Percentiles rank a stretch among this genome's conserved stretches.
Evolutionary conservation across 2,797 vertebrate genomes (phyloP).

Genomic region (Meriones psammophilus): DNA sequence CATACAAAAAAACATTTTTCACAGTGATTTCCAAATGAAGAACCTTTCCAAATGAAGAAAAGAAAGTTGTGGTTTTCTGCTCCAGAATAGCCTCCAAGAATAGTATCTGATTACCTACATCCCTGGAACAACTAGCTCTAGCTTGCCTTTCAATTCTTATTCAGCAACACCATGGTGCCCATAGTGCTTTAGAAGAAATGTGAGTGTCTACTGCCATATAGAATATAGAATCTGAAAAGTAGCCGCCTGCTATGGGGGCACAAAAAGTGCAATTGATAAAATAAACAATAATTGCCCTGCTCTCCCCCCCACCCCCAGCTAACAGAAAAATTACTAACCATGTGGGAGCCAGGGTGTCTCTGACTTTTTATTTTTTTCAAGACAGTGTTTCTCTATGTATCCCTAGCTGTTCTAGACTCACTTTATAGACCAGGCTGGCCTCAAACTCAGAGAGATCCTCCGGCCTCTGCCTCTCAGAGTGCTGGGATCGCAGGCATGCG

Average conservation of each 20-base stretch:
- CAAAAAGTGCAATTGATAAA: not conserved
- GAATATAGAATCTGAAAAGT: slow-evolving; percentile 36
- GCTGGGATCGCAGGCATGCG: no score
- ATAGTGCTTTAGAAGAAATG: slow-evolving; percentile 46
- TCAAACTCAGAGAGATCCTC: no score
- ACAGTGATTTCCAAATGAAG: slow-evolving; percentile 1
- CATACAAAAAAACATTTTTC: slow-evolving; percentile 12
- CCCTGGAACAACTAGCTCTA: not conserved
- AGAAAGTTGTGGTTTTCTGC: not conserved
- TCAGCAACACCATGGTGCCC: slow-evolving; percentile 52
- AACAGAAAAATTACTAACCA: not conserved
- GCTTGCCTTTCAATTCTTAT: slow-evolving; percentile 25
- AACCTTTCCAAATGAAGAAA: not conserved
- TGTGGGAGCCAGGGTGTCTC: not conserved
- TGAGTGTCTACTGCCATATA: not conserved
- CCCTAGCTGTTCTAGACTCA: no score
- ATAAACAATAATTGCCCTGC: not conserved
- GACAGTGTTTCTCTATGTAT: no score
- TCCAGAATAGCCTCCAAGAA: not conserved
- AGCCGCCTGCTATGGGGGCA: not conserved
- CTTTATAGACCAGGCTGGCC: no score
- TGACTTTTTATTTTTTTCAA: not conserved
- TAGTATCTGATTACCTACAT: not conserved
- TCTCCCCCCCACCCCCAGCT: not conserved
- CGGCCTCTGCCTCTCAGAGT: no score